phyloP scores from a whole-genome alignment of 2,888 invertebrate genomes.

The Coelinius sp. region DNA sequence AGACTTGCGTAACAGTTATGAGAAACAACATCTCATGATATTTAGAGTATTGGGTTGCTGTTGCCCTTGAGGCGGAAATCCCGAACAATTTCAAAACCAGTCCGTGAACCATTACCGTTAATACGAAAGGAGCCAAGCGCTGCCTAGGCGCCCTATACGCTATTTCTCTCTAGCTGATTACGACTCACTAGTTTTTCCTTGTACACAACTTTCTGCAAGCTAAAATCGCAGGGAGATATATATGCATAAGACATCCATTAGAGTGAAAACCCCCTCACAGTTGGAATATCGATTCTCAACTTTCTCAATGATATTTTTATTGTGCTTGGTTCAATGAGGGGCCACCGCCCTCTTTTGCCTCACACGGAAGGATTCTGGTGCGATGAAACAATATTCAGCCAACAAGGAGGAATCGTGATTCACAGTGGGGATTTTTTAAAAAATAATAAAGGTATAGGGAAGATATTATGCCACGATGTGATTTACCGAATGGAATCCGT shows the following conservation, averaged over 20 bases:
- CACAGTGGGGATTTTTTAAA: neutral
- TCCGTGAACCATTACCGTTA: conserved; percentile 4
- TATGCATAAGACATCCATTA: conserved; percentile 10
- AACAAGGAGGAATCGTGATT: conserved; percentile 27
- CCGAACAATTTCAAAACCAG: conserved; percentile 16
- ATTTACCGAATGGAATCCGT: conserved; percentile 33
- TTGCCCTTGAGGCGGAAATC: conserved; percentile 16
- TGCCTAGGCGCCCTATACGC: neutral
- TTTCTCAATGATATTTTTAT: conserved; percentile 17
- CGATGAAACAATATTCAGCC: conserved; percentile 15
- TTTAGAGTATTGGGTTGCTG: neutral
- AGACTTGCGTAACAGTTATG: neutral
- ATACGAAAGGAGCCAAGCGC: neutral
- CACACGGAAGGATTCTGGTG: conserved; percentile 17
- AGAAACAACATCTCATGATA: neutral
- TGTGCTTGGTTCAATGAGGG: conserved; percentile 5
- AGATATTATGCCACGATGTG: conserved; percentile 33
- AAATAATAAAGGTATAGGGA: neutral
- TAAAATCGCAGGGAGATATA: conserved; percentile 8
- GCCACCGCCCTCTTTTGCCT: conserved; percentile 27
- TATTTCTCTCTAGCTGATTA: neutral
- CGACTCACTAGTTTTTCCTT: conserved; percentile 1
- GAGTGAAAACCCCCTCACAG: neutral
- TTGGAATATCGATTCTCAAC: conserved; percentile 21
- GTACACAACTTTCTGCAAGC: neutral